Evolutionary conservation across 2,888 invertebrate genomes (phyloP), one percentile per base, ranked within the genome.

Genomic region (Anarsia innoxiella): DNA sequence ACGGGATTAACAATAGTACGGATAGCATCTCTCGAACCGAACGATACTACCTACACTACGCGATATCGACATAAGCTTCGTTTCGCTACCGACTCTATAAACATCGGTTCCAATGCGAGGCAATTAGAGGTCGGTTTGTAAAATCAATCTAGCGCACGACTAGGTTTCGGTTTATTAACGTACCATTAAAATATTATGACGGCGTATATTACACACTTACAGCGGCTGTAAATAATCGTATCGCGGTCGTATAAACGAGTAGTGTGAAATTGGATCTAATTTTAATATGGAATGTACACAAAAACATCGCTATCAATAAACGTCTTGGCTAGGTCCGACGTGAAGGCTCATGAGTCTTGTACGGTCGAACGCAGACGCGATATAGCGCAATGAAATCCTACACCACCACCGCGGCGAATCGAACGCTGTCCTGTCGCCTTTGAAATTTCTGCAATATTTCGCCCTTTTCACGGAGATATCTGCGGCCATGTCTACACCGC

Each of bases 391-490:
- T 84, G 83, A 82, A 83, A 84, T 69, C 73, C 76, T 65, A 83
- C 76, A 83, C 83, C n/a, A n/a, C n/a, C 76, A 83, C 83, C 82
- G 67, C 68, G 75, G 76, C 82, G 75, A 83, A 83, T 83, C 79
- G 82, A 80, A 79, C 76, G 74, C 75, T 74, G 78, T 76, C 77
- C 79, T 80, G 82, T 83, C 83, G 70, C 72, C 56, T 75, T 80
- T 72, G 79, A 78, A 78, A 80, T 82, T 82, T 78, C 73, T 80
- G 79, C 83, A 79, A 84, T 84, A 83, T 82, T 82, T 83, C 70
- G 83, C 79, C 78, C 79, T 83, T 80, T 83, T 83, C 82, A 79
- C 77, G 73, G 76, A 77, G 79, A 80, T 80, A 83, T 75, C 78
- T 71, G 51, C 66, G 66, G 68, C 63, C 78, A 70, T 75, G 82